These are phyloP conservation scores for Anthoscopus minutus DNA, from an alignment of 2,113 vertebrate species.

Conservation along the genomic window DNA sequence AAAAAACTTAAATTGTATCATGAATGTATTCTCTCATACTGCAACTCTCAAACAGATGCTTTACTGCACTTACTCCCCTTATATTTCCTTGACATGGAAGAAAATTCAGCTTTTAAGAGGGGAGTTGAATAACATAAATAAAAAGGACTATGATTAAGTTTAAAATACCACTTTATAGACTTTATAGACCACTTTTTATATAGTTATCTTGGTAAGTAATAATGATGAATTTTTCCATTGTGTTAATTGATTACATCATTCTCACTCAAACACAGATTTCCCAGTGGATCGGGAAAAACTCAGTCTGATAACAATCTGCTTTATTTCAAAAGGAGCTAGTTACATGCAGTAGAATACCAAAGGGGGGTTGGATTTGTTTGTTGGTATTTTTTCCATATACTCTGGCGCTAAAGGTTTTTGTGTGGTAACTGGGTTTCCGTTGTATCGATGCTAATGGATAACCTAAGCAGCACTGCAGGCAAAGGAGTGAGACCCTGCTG, in stretches of 20 bases:
- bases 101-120: background rate
- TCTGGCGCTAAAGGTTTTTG: background rate
- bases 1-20: background rate
- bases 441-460: background rate
- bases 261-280: background rate
- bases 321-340: background rate
- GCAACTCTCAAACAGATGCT: background rate
- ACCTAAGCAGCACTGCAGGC: background rate
- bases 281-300: rapidly evolving
- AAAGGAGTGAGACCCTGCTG: background rate
- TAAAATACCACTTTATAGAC: background rate
- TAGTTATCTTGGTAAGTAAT: background rate
- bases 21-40: background rate
- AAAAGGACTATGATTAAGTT: background rate
- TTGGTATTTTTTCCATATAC: background rate
- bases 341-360: background rate
- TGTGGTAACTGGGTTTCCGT: background rate
- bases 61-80: background rate
- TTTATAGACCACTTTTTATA: too few relatives aligned
- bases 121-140: background rate
- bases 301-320: background rate
- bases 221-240: background rate
- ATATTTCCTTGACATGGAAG: background rate
- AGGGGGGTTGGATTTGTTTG: background rate
- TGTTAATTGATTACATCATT: background rate